Evolutionary conservation across 2,113 vertebrate species (phyloP).

Genomic region (Pundamilia nyererei): DNA sequence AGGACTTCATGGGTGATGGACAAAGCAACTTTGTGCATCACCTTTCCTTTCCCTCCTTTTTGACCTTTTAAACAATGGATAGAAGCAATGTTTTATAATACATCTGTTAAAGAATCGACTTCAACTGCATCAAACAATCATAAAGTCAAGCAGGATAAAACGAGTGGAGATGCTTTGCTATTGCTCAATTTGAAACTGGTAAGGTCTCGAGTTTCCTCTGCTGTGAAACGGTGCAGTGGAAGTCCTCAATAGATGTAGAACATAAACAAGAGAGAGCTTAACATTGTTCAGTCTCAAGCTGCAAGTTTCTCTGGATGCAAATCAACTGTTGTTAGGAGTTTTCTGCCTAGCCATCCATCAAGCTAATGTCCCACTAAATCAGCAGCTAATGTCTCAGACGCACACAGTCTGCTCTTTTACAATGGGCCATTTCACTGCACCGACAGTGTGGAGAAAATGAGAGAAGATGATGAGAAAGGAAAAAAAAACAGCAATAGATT

Average conservation of each 20-base stretch:
- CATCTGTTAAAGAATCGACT: neutral
- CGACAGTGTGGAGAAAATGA: constrained; percentile 16
- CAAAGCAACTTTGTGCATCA: neutral
- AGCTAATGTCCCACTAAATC: constrained; percentile 72
- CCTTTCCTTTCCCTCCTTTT: neutral
- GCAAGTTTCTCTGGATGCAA: constrained; percentile 59
- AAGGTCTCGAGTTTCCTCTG: neutral
- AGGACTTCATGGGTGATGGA: neutral
- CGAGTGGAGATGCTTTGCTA: neutral
- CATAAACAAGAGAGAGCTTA: neutral
- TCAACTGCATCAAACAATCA: neutral
- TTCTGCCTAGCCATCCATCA: constrained; percentile 60
- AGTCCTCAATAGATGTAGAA: neutral
- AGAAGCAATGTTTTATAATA: neutral
- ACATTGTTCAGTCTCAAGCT: neutral
- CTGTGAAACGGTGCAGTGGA: neutral
- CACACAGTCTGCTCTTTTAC: constrained; percentile 54
- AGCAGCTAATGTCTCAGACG: constrained; percentile 66
- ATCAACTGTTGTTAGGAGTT: constrained; percentile 61
- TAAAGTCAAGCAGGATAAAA: neutral
- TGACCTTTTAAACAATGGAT: neutral
- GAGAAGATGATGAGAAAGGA: constrained; percentile 21
- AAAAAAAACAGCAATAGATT: neutral
- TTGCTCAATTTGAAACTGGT: neutral
- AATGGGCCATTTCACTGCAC: constrained; percentile 61